Percentiles rank a stretch among this genome's conserved stretches.
Evolutionary conservation across 2,888 invertebrate species (phyloP).

Genomic region (Hedychridium roseum): DNA sequence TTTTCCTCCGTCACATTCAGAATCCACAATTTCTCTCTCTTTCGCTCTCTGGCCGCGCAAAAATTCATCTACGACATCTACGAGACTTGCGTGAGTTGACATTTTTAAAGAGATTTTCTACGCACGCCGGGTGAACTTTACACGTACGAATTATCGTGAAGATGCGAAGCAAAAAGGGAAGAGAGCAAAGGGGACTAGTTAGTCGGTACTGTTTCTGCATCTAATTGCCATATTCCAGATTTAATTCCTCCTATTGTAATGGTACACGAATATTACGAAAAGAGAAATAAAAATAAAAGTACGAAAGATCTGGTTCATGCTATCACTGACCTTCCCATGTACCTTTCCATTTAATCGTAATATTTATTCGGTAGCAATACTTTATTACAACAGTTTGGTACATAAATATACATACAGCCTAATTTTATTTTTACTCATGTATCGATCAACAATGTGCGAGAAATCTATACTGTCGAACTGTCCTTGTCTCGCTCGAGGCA

Average conservation of each 20-base stretch:
- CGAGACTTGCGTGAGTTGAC: too few relatives aligned
- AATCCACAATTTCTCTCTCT: too few relatives aligned
- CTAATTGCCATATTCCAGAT: slow-evolving; percentile 53
- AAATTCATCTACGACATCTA: too few relatives aligned
- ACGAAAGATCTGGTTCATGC: too few relatives aligned
- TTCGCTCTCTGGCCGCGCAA: too few relatives aligned
- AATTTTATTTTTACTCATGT: slow-evolving; percentile 45
- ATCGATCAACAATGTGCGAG: slow-evolving; percentile 38
- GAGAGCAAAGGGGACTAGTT: slow-evolving; percentile 29
- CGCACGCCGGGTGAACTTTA: too few relatives aligned
- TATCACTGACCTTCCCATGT: too few relatives aligned
- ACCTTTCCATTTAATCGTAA: slow-evolving; percentile 8
- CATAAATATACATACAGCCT: slow-evolving; percentile 62
- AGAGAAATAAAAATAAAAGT: slow-evolving; percentile 38
- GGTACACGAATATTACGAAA: slow-evolving; percentile 50
- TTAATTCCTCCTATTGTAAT: slow-evolving; percentile 58
- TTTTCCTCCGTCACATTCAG: too few relatives aligned
- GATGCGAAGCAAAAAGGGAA: too few relatives aligned
- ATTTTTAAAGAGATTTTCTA: too few relatives aligned
- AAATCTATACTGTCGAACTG: slow-evolving; percentile 25
- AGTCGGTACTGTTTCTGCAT: slow-evolving; percentile 39
- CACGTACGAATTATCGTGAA: too few relatives aligned
- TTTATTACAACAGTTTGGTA: slow-evolving; percentile 62
- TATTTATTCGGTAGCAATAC: slow-evolving; percentile 55
- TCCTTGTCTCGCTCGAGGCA: slow-evolving; percentile 5